These are phyloP conservation scores for Ormyrus pomaceus DNA, from an alignment of 2,888 invertebrate species.

Conservation along the genomic window DNA sequence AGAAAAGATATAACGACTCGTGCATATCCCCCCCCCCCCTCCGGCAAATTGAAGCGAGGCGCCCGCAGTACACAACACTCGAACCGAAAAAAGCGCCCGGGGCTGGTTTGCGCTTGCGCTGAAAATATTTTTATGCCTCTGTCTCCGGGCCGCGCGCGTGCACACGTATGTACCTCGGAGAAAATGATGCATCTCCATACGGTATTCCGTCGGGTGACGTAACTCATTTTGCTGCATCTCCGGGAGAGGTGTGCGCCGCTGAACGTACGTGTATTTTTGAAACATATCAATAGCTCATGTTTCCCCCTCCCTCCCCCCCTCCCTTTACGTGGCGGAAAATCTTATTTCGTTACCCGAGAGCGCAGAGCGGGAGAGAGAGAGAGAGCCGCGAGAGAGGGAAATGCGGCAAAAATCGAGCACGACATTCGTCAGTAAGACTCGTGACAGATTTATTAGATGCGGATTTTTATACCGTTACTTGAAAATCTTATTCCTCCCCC, in stretches of 20 bases:
- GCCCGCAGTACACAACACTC: neutral
- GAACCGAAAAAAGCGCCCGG: slow-evolving; percentile 15
- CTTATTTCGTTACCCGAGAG: slow-evolving; percentile 27
- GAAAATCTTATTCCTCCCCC: slow-evolving; percentile 35
- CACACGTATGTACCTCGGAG: neutral
- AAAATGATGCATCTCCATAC: slow-evolving; percentile 24
- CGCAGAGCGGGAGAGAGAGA: neutral
- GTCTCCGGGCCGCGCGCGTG: no score
- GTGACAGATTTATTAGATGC: slow-evolving; percentile 53
- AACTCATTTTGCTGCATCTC: slow-evolving; percentile 41
- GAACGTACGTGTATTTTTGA: slow-evolving; percentile 32
- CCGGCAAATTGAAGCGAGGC: neutral
- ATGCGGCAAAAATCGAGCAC: slow-evolving; percentile 45
- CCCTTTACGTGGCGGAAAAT: slow-evolving; percentile 32
- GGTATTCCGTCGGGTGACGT: slow-evolving; percentile 16
- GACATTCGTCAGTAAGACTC: slow-evolving; percentile 47
- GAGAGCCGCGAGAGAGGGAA: neutral
- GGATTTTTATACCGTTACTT: slow-evolving; percentile 43
- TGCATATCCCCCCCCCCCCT: neutral
- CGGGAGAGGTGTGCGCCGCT: neutral
- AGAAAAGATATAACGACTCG: neutral
- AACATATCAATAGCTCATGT: slow-evolving; percentile 48
- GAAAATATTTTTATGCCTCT: slow-evolving; percentile 22
- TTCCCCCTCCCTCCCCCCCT: neutral
- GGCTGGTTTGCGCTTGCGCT: slow-evolving; percentile 8